Conservation (phyloP, 2,888 invertebrate genomes). For the Eupithecia tripunctaria region DNA sequence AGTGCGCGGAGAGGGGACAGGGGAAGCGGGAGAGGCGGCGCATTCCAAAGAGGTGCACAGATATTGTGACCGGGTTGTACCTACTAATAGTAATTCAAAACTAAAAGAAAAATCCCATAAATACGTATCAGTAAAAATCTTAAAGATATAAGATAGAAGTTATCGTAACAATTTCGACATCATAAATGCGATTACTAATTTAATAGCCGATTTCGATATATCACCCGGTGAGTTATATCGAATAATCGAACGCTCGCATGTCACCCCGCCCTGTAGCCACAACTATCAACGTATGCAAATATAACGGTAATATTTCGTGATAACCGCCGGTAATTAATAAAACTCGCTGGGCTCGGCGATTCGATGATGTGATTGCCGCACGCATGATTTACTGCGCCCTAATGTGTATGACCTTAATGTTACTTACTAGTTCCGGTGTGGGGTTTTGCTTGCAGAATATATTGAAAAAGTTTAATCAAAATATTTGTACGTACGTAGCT, state of each 20-base stretch:
- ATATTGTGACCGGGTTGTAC: too few relatives aligned
- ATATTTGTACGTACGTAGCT: too few relatives aligned
- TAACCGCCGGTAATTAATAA: conserved; percentile 81
- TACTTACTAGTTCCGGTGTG: neutral
- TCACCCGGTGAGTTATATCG: neutral
- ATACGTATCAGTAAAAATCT: too few relatives aligned
- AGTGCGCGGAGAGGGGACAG: too few relatives aligned
- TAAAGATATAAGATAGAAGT: too few relatives aligned
- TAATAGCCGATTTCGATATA: too few relatives aligned
- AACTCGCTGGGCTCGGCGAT: conserved; percentile 71
- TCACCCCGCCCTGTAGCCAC: conserved; percentile 66
- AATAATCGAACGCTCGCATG: conserved; percentile 9
- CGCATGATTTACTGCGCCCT: conserved; percentile 70
- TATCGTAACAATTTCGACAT: neutral
- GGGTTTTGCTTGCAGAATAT: neutral
- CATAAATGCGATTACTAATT: neutral
- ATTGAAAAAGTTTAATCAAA: neutral
- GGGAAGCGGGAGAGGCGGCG: too few relatives aligned
- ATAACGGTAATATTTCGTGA: conserved; percentile 83
- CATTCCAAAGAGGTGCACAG: too few relatives aligned
- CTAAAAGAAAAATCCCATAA: too few relatives aligned
- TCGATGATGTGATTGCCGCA: conserved; percentile 68
- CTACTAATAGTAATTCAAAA: too few relatives aligned
- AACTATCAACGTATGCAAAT: conserved; percentile 80
- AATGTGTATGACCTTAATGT: conserved; percentile 54